Base-by-base conservation (phyloP, 2,797 vertebrate species). In the Gobio occitaniae region DNA sequence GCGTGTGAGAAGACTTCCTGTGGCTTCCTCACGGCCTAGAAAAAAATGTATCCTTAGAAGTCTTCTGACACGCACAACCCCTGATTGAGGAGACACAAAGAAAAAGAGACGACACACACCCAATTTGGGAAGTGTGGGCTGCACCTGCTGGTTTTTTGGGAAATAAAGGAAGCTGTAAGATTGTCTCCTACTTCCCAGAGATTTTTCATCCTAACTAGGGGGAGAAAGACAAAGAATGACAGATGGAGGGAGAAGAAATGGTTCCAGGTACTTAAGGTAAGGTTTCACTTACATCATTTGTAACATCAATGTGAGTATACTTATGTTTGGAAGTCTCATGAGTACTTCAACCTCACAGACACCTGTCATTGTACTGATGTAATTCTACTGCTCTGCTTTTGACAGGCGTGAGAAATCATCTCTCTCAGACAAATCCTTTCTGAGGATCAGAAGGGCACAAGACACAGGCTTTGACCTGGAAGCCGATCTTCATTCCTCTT, bases 1-100 rank as follows among this genome's bases (percentile, higher is more conserved):
- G 94, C 93, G 94, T 96, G 95, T 95, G 94, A 96, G 94, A 93
- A 92, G 91, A 94, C 91, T 95, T 96, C 94, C 95, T 95, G 94
- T 94, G 91, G 92, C 92, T 93, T 89, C 21, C 88, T 90, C 87
- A 89, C 90, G 93, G 93, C 94, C 94, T 95, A 93, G 94, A 93
- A 95, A 95, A 94, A 94, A 95, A 95, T 84, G 44, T 93, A 95
- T 95, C 95, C 95, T 95, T 93, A 95, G 94, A 95, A 94, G 88
- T 92, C 80, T 88, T 89, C 84, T 92, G 94, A 95, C 95, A 95
- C 88, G 92, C 93, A 89, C 95, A 92, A 94, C 92, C 83, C 61
- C 84, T 86, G 89, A 90, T 87, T 83, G 74, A 81, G 88, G 91
- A 90, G 90, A 89, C 83, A 84, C 87, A 86, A 89, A 84, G 79